Evolutionary conservation across 2,888 invertebrate genomes (phyloP), one percentile per base, ranked within the genome.

Genomic region (Ecliptopera silaceata): DNA sequence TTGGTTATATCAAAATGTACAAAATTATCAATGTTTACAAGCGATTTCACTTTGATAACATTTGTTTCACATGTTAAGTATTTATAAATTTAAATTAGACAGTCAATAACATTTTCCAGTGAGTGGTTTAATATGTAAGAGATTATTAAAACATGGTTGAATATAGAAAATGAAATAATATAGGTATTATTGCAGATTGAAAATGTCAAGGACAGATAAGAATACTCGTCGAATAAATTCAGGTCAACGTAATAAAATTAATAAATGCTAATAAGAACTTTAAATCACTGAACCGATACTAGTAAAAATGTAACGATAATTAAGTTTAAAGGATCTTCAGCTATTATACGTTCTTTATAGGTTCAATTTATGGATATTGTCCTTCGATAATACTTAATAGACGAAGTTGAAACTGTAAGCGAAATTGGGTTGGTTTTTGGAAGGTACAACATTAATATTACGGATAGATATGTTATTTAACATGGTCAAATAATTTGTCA

Each of bases 401-500:
- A 20, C 20, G 20, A 26, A 26, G 26, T 26, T 8, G 10, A 26
- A 26, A 4, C 22, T 22, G 5, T 6, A 3, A 22, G 1, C 4
- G 22, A 5, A 22, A 8, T 26, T 26, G 26, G 26, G 6, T 26
- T 26, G 4, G 20, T 8, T 26, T 26, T 26, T 26, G 1, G 10
- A 6, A 8, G 10, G 26, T 8, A 8, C 26, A 6, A 26, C 26
- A 26, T 6, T 6, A 26, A 6, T 6, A 10, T 8, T 46, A 29
- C 29, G 6, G n/a, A 11, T 49, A 42, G 34, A 42, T 55, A 52
- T 55, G 38, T 54, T 58, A 54, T 55, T 43, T 42, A 60, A 56
- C 58, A 58, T 56, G 56, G 51, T 58, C 59, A 58, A 59, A 66
- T 65, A 72, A 66, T 77, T 79, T 80, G 75, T 74, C 75, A 82